These are phyloP conservation scores for Lichenostomus cassidix DNA, from an alignment of 2,113 vertebrate genomes.

Conservation along the genomic window DNA sequence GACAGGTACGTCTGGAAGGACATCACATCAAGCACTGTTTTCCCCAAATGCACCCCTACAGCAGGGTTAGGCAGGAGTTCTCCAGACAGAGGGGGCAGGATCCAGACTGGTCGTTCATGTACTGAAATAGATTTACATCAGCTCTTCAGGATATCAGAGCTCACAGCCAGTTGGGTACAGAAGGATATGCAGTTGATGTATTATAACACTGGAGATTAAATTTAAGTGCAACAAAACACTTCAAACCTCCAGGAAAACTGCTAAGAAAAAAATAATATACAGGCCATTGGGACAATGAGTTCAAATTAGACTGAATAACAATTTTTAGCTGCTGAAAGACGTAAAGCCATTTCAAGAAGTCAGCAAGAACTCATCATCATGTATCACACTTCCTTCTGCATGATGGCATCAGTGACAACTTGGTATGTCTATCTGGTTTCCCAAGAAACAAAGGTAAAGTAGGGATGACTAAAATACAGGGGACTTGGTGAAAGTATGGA, in stretches of 20 bases:
- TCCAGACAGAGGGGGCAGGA: neutral
- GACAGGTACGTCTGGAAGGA: neutral
- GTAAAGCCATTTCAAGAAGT: neutral
- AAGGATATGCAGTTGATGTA: neutral
- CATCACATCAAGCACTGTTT: neutral
- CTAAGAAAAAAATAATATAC: neutral
- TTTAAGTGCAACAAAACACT: neutral
- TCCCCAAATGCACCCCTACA: neutral
- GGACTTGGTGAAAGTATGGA: neutral
- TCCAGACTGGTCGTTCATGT: neutral
- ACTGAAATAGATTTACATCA: neutral
- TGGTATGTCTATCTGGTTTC: neutral
- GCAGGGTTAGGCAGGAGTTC: neutral
- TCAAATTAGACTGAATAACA: neutral
- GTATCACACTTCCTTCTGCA: neutral
- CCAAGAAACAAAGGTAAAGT: neutral
- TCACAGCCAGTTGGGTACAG: neutral
- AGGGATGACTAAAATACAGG: neutral
- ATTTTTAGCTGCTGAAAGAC: neutral
- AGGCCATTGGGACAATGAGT: neutral
- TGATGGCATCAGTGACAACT: neutral
- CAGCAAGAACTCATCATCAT: neutral
- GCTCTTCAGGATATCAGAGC: neutral
- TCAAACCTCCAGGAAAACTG: neutral
- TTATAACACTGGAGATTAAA: neutral